Evolutionary conservation across 2,797 vertebrate species (phyloP).

Genomic region (Myiothlypis chrysogaster): DNA sequence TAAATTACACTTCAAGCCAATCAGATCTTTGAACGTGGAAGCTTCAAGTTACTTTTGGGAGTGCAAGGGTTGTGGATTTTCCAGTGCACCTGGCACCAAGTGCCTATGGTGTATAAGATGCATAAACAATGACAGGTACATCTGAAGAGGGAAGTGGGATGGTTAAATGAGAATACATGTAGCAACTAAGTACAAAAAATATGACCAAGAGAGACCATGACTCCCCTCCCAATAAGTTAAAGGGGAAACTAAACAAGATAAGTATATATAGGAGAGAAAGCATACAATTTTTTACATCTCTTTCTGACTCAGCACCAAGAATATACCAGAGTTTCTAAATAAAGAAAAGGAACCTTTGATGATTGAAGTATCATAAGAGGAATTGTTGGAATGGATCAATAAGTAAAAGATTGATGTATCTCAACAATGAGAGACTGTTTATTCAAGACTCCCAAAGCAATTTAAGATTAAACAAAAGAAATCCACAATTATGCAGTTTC

Average conservation of each 20-base stretch:
- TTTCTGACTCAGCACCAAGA: not conserved
- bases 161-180: not conserved
- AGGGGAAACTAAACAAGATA: not conserved
- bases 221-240: not conserved
- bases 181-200: not conserved
- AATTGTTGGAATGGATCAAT: not conserved
- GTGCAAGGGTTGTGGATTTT: not conserved
- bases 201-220: not conserved
- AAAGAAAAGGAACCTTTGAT: not conserved
- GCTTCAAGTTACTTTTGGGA: not conserved
- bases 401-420: not conserved
- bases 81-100: not conserved
- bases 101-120: not conserved
- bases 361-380: not conserved
- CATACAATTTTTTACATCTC: not conserved
- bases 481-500: not conserved
- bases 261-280: not conserved
- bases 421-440: not conserved
- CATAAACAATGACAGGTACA: not conserved
- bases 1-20: not conserved
- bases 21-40: not conserved
- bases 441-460: not conserved
- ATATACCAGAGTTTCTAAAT: not conserved
- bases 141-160: not conserved
- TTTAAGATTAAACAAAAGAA: not conserved